Conservation (phyloP, 2,888 invertebrate species). For the Crocallis elinguaria region DNA sequence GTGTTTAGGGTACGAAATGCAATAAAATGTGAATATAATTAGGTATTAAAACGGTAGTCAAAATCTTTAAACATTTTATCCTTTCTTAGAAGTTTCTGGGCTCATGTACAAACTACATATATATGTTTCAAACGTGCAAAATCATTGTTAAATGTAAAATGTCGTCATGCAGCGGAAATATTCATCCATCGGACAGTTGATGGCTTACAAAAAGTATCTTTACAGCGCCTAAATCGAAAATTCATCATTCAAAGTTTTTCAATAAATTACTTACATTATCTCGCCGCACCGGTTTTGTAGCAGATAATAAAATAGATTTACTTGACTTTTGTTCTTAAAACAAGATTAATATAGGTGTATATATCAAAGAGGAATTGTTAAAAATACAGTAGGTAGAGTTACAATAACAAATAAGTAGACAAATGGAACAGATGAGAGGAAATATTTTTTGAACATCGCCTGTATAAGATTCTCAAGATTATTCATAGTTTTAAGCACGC, state of each 20-base stretch:
- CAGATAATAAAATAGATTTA: conserved; percentile 65
- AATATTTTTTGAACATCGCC: too few species aligned
- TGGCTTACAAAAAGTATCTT: conserved; percentile 59
- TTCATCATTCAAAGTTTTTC: conserved; percentile 68
- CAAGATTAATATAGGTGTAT: neutral
- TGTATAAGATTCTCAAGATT: too few species aligned
- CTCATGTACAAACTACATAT: conserved; percentile 57
- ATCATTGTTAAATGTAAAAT: conserved; percentile 47
- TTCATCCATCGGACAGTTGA: conserved; percentile 71
- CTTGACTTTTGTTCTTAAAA: conserved; percentile 30
- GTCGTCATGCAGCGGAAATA: conserved; percentile 74
- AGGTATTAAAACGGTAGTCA: conserved; percentile 15
- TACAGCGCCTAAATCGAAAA: conserved; percentile 64
- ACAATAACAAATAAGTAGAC: neutral
- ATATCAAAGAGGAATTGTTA: neutral
- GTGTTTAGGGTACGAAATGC: neutral
- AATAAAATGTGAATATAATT: neutral
- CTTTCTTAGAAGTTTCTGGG: conserved; percentile 17
- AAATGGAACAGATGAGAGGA: too few species aligned
- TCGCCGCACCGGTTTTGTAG: conserved; percentile 78
- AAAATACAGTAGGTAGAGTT: neutral
- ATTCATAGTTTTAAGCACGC: too few species aligned
- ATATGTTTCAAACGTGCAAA: conserved; percentile 65
- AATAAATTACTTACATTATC: conserved; percentile 80
- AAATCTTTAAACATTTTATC: conserved; percentile 21